phyloP scores from a whole-genome alignment of 1,140 invertebrate genomes.

The Asobara japonica region DNA sequence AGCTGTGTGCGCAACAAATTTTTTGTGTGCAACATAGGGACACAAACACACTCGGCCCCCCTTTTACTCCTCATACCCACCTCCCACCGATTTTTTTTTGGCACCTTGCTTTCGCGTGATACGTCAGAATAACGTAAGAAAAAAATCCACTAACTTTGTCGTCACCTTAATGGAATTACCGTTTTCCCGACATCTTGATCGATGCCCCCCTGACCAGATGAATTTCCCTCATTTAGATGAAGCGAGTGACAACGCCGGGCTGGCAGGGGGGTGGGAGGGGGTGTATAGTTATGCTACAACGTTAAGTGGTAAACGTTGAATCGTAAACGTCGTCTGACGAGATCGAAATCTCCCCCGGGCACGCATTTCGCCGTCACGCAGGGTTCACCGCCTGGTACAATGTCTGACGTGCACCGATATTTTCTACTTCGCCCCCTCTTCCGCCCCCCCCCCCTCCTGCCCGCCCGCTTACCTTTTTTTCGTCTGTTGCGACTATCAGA shows the following conservation, averaged over 20 bases:
- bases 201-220: background rate
- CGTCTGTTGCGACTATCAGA: too few relatives aligned
- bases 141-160: background rate
- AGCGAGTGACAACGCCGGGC: background rate
- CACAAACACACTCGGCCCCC: too few relatives aligned
- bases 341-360: constrained; percentile 45
- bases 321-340: constrained; percentile 39
- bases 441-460: background rate
- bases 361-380: constrained; percentile 50
- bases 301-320: constrained; percentile 43
- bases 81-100: too few relatives aligned
- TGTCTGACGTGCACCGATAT: constrained; percentile 49
- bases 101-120: too few relatives aligned
- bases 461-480: background rate
- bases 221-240: constrained; percentile 8
- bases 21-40: too few relatives aligned
- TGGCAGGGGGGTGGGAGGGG: background rate
- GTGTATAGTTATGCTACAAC: constrained; percentile 29
- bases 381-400: constrained; percentile 48
- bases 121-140: too few relatives aligned
- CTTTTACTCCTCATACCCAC: too few relatives aligned
- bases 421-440: constrained; percentile 44
- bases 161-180: background rate
- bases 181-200: background rate
- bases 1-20: too few relatives aligned